Conservation (phyloP, 2,113 vertebrate species). For the Cephalopholis sonnerati region DNA sequence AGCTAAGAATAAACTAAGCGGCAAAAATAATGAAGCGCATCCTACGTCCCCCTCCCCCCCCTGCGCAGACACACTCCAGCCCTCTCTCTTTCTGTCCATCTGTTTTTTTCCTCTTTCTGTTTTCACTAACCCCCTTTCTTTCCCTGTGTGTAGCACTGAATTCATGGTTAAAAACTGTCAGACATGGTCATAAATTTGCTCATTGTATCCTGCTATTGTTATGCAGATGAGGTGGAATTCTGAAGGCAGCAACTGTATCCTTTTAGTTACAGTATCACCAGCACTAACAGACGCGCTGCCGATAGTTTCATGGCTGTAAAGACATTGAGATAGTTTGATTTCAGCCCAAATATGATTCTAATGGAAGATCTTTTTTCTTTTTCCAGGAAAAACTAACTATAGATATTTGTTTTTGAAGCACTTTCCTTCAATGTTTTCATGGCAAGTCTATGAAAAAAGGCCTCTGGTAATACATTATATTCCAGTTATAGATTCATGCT, state of each 20-base stretch:
- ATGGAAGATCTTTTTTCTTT: not conserved
- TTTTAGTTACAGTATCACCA: conserved; percentile 60
- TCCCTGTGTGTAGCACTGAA: conserved; percentile 18
- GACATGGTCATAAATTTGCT: conserved; percentile 61
- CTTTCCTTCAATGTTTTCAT: not conserved
- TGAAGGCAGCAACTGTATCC: conserved; percentile 60
- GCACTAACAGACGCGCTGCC: conserved; percentile 25
- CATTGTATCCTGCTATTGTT: conserved; percentile 61
- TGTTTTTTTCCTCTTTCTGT: conserved; percentile 43
- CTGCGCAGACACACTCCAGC: not conserved
- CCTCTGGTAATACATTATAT: conserved; percentile 7
- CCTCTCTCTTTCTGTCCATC: conserved; percentile 39
- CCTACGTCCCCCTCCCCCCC: not conserved
- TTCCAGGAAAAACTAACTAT: not conserved
- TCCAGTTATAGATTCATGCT: conserved; percentile 26
- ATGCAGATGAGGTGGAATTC: conserved; percentile 65
- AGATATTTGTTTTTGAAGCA: conserved; percentile 3
- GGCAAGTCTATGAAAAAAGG: conserved; percentile 4
- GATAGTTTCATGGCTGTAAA: conserved; percentile 53
- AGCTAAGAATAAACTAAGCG: conserved; percentile 59
- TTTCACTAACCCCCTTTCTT: conserved; percentile 12
- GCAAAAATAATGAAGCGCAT: conserved; percentile 61
- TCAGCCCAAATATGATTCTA: not conserved
- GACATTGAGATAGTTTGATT: conserved; percentile 26
- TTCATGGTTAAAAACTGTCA: conserved; percentile 58